Evolutionary conservation across 1,140 invertebrate genomes (phyloP).

Genomic region (Heliconius nattereri): DNA sequence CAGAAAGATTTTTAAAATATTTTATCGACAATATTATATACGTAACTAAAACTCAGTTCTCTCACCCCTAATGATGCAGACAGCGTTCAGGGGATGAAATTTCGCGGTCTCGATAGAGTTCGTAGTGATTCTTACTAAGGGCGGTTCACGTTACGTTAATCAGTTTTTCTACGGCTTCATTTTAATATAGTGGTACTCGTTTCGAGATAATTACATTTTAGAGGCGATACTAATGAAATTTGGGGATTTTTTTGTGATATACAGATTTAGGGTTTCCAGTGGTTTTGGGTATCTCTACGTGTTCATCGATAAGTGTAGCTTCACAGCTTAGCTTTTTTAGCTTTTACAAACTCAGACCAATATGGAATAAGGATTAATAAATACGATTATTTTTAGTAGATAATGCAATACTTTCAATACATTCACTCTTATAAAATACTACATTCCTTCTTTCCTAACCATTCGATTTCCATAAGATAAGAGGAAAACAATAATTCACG

Average conservation of each 20-base stretch:
- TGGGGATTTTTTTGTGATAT: not conserved
- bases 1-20: not conserved
- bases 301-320: no score
- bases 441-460: not conserved
- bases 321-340: no score
- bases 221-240: not conserved
- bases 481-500: not conserved
- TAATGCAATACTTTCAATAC: no score
- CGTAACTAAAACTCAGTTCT: slow-evolving; percentile 15
- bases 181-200: slow-evolving; percentile 2
- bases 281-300: no score
- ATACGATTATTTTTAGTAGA: no score
- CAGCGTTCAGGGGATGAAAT: slow-evolving; percentile 53
- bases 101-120: slow-evolving; percentile 48
- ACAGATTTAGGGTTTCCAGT: not conserved
- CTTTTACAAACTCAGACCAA: no score
- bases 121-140: slow-evolving; percentile 43
- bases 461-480: not conserved
- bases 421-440: no score
- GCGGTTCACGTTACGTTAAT: slow-evolving; percentile 48
- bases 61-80: slow-evolving; percentile 52
- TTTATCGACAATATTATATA: not conserved
- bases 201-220: slow-evolving; percentile 11
- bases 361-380: no score
- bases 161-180: slow-evolving; percentile 43